Base-by-base conservation (phyloP, 2,797 vertebrate species). In the Coregonus suidteri region DNA sequence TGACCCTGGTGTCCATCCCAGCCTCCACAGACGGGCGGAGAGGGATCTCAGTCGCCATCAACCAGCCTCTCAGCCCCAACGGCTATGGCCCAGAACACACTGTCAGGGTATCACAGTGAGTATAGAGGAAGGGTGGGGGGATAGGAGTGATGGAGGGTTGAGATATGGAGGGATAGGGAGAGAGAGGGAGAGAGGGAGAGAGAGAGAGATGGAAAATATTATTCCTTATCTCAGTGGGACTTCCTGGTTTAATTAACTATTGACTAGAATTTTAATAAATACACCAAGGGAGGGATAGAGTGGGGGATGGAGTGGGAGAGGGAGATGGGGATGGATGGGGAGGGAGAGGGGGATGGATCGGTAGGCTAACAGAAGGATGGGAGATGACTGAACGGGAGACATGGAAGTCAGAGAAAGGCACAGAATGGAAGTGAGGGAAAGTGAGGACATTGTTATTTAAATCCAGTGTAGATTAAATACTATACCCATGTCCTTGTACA, bases 1-100 rank as follows among this genome's bases (percentile, higher is more conserved):
- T 99, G 87, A 98, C 98, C 0, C 94, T 99, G 0, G 96, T 99
- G 72, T 98, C 98, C 87, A 98, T 99, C 85, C 98, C 98, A 0
- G 97, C 97, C 78, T 95, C 94, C 0, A 85, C 95, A 0, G 97
- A 98, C 0, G 96, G 95, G 81, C 96, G 95, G 18, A 95, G 98
- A 0, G 98, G 98, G 56, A 94, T 99, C 84, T 98, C 97, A 0
- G 94, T 99, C 81, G 95, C 96, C 89, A 96, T 99, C 2, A 96
- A 99, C 86, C 96, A 95, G 82, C 93, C 93, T 0, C 89, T 93
- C 54, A 91, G 94, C 83, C 93, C 93, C 13, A 91, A 92, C 0
- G 92, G 95, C 83, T 96, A 91, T 1, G 93, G 93, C 77, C 91
- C 95, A 0, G 97, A 99, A 53, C 93, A 88, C 88, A 98, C 97